Conservation (phyloP, 2,888 invertebrate species). For the Lithophane socia region DNA sequence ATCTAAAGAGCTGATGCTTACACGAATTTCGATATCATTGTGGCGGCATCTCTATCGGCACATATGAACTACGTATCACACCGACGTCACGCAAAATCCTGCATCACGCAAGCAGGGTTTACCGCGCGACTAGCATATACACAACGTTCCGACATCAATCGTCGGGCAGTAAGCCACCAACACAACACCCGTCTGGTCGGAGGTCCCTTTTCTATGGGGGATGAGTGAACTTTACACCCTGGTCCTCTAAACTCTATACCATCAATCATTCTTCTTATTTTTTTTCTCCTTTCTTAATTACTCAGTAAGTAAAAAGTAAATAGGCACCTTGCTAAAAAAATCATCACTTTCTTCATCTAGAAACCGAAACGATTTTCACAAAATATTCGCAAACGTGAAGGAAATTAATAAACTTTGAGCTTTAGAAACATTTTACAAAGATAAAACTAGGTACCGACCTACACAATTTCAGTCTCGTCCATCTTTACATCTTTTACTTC, state of each 20-base stretch:
- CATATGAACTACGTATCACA: too few species aligned
- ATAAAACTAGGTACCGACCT: slow-evolving; percentile 4
- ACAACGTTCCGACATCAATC: too few species aligned
- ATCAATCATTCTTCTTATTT: neutral
- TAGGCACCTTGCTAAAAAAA: neutral
- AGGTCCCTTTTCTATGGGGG: too few species aligned
- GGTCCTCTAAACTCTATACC: too few species aligned
- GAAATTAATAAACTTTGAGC: slow-evolving; percentile 32
- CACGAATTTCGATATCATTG: neutral
- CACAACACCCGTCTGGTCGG: too few species aligned
- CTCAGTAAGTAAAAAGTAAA: neutral
- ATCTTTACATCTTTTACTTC: slow-evolving; percentile 14
- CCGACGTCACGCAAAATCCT: too few species aligned
- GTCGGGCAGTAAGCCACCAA: too few species aligned
- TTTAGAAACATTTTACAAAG: slow-evolving; percentile 14
- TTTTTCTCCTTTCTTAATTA: neutral
- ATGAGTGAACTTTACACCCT: too few species aligned
- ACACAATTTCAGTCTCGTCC: slow-evolving; percentile 19
- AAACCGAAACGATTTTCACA: slow-evolving; percentile 7
- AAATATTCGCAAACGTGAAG: slow-evolving; percentile 23
- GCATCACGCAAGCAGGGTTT: too few species aligned
- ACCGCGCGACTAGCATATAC: too few species aligned
- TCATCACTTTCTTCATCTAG: neutral
- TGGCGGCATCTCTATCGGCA: too few species aligned
- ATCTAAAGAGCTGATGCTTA: neutral